Conservation (phyloP, 2,888 invertebrate genomes). For the Germaria angustata region DNA sequence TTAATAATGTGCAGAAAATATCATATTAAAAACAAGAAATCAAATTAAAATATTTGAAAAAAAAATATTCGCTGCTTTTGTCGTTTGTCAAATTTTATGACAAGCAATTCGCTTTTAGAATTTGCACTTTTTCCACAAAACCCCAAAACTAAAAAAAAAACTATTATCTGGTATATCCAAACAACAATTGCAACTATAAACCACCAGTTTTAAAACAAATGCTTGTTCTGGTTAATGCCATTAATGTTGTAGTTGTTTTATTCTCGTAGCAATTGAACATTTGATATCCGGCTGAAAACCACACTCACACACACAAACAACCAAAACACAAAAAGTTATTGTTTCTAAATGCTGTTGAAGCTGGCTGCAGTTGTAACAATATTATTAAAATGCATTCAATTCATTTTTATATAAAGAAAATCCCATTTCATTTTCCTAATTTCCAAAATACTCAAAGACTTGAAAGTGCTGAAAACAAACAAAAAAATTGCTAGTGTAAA, state of each 20-base stretch:
- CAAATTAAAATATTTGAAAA: not conserved
- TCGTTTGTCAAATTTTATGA: not conserved
- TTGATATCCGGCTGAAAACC: conserved; percentile 23
- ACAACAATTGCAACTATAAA: conserved; percentile 13
- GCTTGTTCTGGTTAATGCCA: not conserved
- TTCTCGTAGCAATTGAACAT: conserved; percentile 5
- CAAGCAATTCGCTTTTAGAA: not conserved
- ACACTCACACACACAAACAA: not conserved
- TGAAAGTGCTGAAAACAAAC: not conserved
- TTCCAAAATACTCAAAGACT: not conserved
- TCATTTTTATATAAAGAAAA: not conserved
- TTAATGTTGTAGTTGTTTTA: not conserved
- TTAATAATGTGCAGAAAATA: no score
- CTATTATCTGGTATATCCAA: no score
- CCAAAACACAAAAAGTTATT: not conserved
- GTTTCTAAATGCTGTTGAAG: not conserved
- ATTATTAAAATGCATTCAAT: not conserved
- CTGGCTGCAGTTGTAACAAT: conserved; percentile 1
- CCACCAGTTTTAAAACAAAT: conserved; percentile 26
- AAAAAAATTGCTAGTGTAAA: not conserved
- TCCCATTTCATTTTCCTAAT: not conserved
- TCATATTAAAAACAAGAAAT: not conserved
- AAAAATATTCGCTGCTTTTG: conserved; percentile 21
- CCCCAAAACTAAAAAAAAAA: not conserved
- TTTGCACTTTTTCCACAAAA: not conserved